Percentiles rank a stretch among this genome's conserved stretches.
Evolutionary conservation across 2,888 invertebrate species (phyloP).

Genomic region (Microplitis manilae): DNA sequence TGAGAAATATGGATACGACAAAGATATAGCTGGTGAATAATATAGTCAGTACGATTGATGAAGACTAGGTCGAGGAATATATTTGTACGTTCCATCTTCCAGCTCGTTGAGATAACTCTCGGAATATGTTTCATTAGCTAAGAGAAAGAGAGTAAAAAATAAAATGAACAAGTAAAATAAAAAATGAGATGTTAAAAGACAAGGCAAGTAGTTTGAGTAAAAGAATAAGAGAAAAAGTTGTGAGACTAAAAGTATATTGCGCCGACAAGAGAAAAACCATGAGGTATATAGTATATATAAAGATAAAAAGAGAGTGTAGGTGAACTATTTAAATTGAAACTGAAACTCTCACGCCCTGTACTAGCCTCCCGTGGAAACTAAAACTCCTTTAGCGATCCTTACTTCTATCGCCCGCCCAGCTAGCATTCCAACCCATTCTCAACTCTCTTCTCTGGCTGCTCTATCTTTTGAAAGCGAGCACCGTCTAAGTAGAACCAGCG

Average conservation of each 20-base stretch:
- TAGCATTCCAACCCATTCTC: conserved; percentile 46
- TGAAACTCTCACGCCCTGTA: conserved; percentile 55
- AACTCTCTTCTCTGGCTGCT: conserved; percentile 9
- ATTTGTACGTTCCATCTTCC: background rate
- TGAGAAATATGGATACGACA: conserved; percentile 7
- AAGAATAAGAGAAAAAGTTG: conserved; percentile 29
- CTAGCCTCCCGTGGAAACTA: conserved; percentile 33
- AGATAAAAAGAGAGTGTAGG: conserved; percentile 28
- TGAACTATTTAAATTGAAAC: conserved; percentile 67
- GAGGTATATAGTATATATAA: conserved; percentile 23
- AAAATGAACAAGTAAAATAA: conserved; percentile 13
- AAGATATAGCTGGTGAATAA: conserved; percentile 7
- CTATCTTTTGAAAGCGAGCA: conserved; percentile 42
- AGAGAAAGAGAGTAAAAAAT: conserved; percentile 7
- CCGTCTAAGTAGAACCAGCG: conserved; percentile 62
- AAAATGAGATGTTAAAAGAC: conserved; percentile 29
- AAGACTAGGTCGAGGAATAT: conserved; percentile 4
- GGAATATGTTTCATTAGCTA: conserved; percentile 10
- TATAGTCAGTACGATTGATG: conserved; percentile 20
- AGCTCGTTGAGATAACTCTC: background rate
- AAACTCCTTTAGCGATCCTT: conserved; percentile 5
- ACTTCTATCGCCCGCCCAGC: conserved; percentile 13
- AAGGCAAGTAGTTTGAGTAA: conserved; percentile 20
- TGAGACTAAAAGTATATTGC: conserved; percentile 44
- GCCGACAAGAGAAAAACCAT: conserved; percentile 46